phyloP scores from a whole-genome alignment of 2,797 vertebrate species.

The Brachymystax lenok region DNA sequence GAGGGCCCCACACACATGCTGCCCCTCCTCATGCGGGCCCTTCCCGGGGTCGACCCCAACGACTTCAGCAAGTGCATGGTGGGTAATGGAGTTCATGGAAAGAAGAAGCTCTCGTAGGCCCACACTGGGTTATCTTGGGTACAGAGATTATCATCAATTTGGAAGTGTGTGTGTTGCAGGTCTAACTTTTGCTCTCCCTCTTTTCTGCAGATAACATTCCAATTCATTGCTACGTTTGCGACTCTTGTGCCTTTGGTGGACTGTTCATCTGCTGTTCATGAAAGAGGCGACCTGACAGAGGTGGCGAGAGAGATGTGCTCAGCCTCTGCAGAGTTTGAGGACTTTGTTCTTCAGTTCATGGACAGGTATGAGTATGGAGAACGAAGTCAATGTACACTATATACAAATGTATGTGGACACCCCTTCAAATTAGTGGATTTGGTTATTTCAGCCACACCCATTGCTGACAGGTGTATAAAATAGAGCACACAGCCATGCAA shows the following conservation, averaged over 20 bases:
- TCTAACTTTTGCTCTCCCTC: neutral
- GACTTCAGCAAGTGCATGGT: slow-evolving; percentile 99
- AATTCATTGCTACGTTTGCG: slow-evolving; percentile 98
- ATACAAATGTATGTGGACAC: too few species aligned
- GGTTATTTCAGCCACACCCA: too few species aligned
- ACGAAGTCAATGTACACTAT: too few species aligned
- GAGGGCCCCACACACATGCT: slow-evolving; percentile 97
- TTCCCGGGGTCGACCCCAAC: slow-evolving; percentile 97
- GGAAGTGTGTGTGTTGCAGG: neutral
- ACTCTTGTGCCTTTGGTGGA: slow-evolving; percentile 99
- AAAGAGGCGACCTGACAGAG: slow-evolving; percentile 90
- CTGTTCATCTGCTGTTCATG: slow-evolving; percentile 90
- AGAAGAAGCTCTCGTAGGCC: neutral
- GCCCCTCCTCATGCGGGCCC: slow-evolving; percentile 93
- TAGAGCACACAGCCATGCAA: too few species aligned
- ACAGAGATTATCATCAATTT: too few species aligned
- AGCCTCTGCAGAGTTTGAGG: slow-evolving; percentile 96
- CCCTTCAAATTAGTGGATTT: too few species aligned
- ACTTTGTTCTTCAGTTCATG: slow-evolving; percentile 98
- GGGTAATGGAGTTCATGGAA: slow-evolving; percentile 38
- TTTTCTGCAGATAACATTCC: slow-evolving; percentile 91
- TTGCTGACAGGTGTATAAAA: too few species aligned
- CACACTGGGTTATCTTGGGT: neutral
- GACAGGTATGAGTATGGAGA: slow-evolving; percentile 85
- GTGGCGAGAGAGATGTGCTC: slow-evolving; percentile 96